Percentiles rank a stretch among this genome's conserved stretches.
phyloP scores from a whole-genome alignment of 2,797 vertebrate genomes.

The Falco naumanni region DNA sequence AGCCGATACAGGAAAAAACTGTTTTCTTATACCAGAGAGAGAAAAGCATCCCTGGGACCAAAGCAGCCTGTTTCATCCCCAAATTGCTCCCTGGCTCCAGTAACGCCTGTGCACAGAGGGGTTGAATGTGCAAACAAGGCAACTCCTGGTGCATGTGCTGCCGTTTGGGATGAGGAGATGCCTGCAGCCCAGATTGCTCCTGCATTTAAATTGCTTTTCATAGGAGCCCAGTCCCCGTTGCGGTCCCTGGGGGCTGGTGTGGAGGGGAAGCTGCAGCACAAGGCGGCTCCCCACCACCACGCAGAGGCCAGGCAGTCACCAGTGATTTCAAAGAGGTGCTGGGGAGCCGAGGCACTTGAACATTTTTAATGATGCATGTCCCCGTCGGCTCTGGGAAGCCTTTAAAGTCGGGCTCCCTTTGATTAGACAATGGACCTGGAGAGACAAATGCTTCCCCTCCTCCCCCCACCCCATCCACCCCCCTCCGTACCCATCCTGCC shows the following conservation, averaged over 20 bases:
- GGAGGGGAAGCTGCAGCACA: not conserved
- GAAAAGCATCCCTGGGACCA: not conserved
- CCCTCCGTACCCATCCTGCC: not conserved
- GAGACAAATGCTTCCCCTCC: not conserved
- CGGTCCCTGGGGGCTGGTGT: accelerated
- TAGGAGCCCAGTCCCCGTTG: accelerated
- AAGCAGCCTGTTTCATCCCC: not conserved
- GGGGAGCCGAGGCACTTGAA: not conserved
- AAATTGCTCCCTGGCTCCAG: accelerated
- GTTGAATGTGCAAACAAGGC: accelerated
- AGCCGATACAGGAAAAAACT: not conserved
- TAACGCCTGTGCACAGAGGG: not conserved
- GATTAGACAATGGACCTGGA: not conserved
- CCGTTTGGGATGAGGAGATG: not conserved
- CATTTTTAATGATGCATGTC: slow-evolving; percentile 50
- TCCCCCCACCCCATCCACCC: not conserved
- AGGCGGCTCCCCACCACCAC: not conserved
- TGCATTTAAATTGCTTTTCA: not conserved
- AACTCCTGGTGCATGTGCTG: accelerated
- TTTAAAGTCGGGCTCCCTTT: slow-evolving; percentile 25
- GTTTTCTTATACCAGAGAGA: not conserved
- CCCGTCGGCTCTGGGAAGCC: not conserved
- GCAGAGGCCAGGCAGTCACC: not conserved
- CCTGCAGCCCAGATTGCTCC: not conserved
- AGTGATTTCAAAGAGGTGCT: slow-evolving; percentile 51